Evolutionary conservation across 92 coral and sea anemone species (phyloP), one percentile per base, ranked within the genome.

Genomic region (Bergia sp.): DNA sequence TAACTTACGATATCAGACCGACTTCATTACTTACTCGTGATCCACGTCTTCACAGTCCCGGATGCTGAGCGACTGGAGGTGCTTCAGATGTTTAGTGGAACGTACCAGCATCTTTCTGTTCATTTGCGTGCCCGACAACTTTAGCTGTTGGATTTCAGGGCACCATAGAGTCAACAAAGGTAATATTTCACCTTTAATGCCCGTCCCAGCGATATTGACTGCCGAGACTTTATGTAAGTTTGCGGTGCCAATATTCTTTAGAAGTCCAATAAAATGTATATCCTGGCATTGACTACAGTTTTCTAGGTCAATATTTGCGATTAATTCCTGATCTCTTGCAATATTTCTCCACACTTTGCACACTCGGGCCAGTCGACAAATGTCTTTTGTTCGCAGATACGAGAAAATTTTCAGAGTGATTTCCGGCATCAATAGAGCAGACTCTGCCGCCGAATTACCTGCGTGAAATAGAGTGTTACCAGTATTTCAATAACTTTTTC

Each of bases 81-180:
- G 87, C 39, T 84, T 84, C 67, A 84, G 66, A 57, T 43, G 57
- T 21, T 84, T 84, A 29, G 87, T 55, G 67, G 78, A 53, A 37
- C 87, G 87, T 6, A 84, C 87, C 37, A 84, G 87, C 44, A 73
- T 69, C 55, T 71, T 84, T 47, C 87, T 72, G 66, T 84, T 84
- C 77, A 84, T 72, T 45, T 84, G 87, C 11, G 79, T 50, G 0
- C 78, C 87, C 23, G 87, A 84, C 67, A 84, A 49, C 87, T 84
- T 84, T 15, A 84, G 29, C 41, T 41, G 50, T 71, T 69, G 87
- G 11, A 84, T 84, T 73, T 84, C 67, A 13, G 87, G 79, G 74
- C 87, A 84, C 87, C 87, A 84, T 5, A 84, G 79, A 71, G 87
- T 84, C 39, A 84, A 84, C 37, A 84, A 84, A 36, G 77, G 87